phyloP scores from a whole-genome alignment of 2,113 vertebrate species.

The Tiliqua scincoides region DNA sequence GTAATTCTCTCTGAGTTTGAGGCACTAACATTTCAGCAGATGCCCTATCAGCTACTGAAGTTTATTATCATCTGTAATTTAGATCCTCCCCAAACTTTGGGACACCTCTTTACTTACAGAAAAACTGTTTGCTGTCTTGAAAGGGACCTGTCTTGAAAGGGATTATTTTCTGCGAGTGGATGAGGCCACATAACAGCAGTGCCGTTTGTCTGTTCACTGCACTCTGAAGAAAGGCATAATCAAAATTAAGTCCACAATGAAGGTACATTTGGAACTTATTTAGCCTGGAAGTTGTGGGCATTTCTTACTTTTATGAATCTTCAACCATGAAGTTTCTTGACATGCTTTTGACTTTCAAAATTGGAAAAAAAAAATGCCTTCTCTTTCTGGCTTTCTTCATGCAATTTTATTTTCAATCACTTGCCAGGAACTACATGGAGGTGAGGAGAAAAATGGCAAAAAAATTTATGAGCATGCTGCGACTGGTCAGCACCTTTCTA shows the following conservation, averaged over 20 bases:
- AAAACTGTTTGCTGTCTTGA: neutral
- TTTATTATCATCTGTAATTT: neutral
- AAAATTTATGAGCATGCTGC: constrained; percentile 21
- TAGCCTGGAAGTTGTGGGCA: neutral
- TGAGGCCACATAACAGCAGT: neutral
- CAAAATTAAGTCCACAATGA: constrained; percentile 8
- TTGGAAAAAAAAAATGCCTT: neutral
- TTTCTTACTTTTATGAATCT: neutral
- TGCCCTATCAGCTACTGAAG: neutral
- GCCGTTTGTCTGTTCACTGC: neutral
- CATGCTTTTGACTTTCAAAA: constrained; percentile 26
- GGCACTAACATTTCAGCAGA: neutral
- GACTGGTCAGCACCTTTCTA: constrained; percentile 28
- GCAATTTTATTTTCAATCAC: constrained; percentile 28
- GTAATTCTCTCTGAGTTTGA: neutral
- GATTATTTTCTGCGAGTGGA: neutral
- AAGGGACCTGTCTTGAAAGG: neutral
- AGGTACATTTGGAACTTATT: constrained; percentile 8
- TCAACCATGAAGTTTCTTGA: neutral
- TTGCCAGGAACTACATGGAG: constrained; percentile 31
- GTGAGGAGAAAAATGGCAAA: constrained; percentile 39
- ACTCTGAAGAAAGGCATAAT: neutral
- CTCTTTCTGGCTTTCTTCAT: constrained; percentile 33
- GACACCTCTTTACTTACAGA: neutral
- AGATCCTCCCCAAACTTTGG: neutral